A percentile compares a stretch with the other conserved stretches of the same genome.
phyloP scores from a whole-genome alignment of 2,888 invertebrate species.

The Nineta flava region DNA sequence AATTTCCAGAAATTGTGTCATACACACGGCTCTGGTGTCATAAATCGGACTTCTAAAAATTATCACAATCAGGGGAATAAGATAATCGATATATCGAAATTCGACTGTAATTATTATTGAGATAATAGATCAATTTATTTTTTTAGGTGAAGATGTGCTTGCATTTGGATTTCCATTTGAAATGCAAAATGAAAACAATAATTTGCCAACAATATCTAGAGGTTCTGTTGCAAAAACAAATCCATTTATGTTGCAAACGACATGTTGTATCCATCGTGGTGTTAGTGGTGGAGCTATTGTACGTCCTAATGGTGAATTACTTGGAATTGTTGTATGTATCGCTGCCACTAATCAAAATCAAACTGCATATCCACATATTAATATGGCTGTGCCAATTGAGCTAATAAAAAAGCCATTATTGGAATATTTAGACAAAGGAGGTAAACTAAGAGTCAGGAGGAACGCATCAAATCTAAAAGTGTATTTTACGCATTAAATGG shows the following conservation, averaged over 20 bases:
- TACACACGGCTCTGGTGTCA: no score
- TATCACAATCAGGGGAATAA: no score
- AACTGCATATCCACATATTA: constrained; percentile 4
- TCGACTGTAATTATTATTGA: neutral
- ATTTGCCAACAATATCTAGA: constrained; percentile 34
- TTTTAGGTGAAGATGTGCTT: constrained; percentile 37
- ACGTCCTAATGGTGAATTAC: constrained; percentile 29
- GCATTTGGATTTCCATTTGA: constrained; percentile 44
- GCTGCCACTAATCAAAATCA: constrained; percentile 16
- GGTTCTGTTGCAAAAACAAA: constrained; percentile 38
- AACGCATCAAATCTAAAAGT: no score
- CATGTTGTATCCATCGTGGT: constrained; percentile 45
- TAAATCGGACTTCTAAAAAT: no score
- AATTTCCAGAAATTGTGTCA: no score
- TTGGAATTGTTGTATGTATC: constrained; percentile 43
- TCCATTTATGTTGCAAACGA: constrained; percentile 40
- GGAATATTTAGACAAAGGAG: neutral
- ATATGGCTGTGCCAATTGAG: constrained; percentile 5
- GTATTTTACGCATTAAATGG: no score
- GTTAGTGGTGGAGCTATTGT: constrained; percentile 46
- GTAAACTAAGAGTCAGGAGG: no score
- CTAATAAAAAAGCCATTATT: neutral
- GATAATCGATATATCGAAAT: no score
- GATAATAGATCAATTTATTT: constrained; percentile 7
- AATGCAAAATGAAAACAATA: constrained; percentile 29